These are phyloP conservation scores for Paracanthobrama guichenoti DNA, from an alignment of 2,113 vertebrate genomes.

Conservation along the genomic window DNA sequence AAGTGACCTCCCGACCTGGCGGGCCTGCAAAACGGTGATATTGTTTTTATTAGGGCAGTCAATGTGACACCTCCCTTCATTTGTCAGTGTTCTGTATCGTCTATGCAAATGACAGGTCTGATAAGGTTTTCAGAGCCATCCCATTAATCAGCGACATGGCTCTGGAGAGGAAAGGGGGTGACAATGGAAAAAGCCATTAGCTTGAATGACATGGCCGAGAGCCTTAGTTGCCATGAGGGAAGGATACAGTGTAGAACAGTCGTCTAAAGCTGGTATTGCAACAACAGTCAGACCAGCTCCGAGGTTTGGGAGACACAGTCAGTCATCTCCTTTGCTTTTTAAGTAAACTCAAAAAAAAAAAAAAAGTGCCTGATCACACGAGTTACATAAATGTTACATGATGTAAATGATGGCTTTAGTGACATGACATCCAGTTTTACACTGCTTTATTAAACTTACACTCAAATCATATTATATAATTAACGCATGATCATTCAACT, in stretches of 20 bases:
- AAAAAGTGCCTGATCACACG: background rate
- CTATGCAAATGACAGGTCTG: slow-evolving; percentile 17
- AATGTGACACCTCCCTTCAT: slow-evolving; percentile 56
- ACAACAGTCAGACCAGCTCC: slow-evolving; percentile 7
- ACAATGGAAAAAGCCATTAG: slow-evolving; percentile 23
- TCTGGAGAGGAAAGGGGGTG: slow-evolving; percentile 8
- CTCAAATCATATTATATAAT: background rate
- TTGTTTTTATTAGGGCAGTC: slow-evolving; percentile 62
- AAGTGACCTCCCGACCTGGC: slow-evolving; percentile 68
- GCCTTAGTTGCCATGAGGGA: background rate
- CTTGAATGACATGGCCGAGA: slow-evolving; percentile 36
- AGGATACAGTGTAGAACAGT: slow-evolving; percentile 8
- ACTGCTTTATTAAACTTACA: slow-evolving; percentile 20
- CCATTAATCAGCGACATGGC: slow-evolving; percentile 45
- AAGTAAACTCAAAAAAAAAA: background rate
- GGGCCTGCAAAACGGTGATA: slow-evolving; percentile 59
- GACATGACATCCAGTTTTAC: background rate
- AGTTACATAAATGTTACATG: background rate
- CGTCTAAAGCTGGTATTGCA: background rate
- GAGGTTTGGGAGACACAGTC: background rate
- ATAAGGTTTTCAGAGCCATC: slow-evolving; percentile 44
- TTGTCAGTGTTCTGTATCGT: slow-evolving; percentile 43
- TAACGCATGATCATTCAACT: slow-evolving; percentile 23
- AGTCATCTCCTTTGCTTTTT: background rate
- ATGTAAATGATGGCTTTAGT: background rate